Conservation (phyloP, 2,113 vertebrate genomes). For the Oncorhynchus mykiss region DNA sequence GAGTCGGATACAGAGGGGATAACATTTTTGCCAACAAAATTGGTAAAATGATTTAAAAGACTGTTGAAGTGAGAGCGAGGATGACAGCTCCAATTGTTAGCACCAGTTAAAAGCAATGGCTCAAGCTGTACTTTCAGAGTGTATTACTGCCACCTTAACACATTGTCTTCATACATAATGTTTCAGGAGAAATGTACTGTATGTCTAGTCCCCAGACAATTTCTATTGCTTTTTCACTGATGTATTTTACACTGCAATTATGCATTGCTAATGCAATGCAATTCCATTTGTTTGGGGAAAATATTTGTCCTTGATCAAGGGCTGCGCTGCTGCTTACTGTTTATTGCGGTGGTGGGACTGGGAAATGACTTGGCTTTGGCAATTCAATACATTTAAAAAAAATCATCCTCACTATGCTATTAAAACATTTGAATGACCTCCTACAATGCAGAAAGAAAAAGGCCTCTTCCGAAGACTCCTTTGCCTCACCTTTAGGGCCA, state of each 20-base stretch:
- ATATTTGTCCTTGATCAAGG: neutral
- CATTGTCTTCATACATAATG: constrained; percentile 39
- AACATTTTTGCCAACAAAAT: neutral
- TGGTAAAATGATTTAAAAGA: neutral
- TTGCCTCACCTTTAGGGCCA: too few relatives aligned
- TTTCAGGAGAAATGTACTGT: constrained; percentile 33
- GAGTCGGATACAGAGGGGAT: too few relatives aligned
- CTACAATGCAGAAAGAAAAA: too few relatives aligned
- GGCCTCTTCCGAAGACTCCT: too few relatives aligned
- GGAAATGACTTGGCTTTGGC: neutral
- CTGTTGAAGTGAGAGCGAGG: constrained; percentile 7
- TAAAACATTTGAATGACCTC: neutral
- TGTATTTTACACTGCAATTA: constrained; percentile 13
- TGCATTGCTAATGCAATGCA: constrained; percentile 25
- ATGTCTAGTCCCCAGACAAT: constrained; percentile 27
- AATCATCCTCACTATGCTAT: neutral
- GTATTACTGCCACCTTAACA: constrained; percentile 36
- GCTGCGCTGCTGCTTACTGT: neutral
- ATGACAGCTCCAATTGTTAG: constrained; percentile 25
- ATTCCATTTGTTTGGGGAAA: constrained; percentile 31
- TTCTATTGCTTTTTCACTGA: constrained; percentile 3
- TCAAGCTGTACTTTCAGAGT: constrained; percentile 30
- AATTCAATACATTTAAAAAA: neutral
- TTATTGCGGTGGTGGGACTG: neutral
- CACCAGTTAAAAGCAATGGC: constrained; percentile 33